Evolutionary conservation across 2,888 invertebrate genomes (phyloP).

Genomic region (Phyllotreta striolata): DNA sequence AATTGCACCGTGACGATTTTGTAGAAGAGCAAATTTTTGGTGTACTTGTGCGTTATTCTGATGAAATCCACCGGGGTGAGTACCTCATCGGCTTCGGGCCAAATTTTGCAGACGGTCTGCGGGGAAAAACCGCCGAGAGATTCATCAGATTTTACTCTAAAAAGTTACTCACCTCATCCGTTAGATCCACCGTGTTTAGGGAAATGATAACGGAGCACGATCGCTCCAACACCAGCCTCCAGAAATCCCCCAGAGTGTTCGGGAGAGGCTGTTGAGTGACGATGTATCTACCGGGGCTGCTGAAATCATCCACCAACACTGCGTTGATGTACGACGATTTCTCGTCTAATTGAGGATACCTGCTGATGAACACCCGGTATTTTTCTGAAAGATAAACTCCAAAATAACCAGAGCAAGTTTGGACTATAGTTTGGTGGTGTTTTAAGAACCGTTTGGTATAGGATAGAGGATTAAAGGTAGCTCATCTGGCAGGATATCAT

Average conservation of each 20-base stretch:
- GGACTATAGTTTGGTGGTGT: no score
- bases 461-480: no score
- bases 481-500: no score
- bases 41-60: constrained; percentile 28
- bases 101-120: constrained; percentile 38
- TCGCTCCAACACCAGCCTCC: constrained; percentile 60
- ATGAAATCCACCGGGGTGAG: constrained; percentile 39
- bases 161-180: constrained; percentile 53
- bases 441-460: no score
- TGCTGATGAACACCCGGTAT: constrained; percentile 55
- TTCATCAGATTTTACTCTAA: constrained; percentile 4
- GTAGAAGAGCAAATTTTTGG: constrained; percentile 29
- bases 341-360: constrained; percentile 55
- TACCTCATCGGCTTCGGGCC: constrained; percentile 31
- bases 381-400: constrained; percentile 27
- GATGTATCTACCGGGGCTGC: constrained; percentile 57
- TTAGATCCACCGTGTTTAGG: constrained; percentile 56
- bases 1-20: constrained; percentile 33
- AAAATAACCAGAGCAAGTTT: no score
- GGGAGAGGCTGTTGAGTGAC: constrained; percentile 62
- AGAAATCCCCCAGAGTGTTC: constrained; percentile 61
- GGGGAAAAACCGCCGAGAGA: constrained; percentile 5
- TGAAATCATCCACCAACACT: constrained; percentile 58
- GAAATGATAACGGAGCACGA: constrained; percentile 58
- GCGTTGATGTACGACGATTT: constrained; percentile 62